These are phyloP conservation scores for Drosophila trapezifrons DNA, from an alignment of 1,140 invertebrate species.

Conservation along the genomic window DNA sequence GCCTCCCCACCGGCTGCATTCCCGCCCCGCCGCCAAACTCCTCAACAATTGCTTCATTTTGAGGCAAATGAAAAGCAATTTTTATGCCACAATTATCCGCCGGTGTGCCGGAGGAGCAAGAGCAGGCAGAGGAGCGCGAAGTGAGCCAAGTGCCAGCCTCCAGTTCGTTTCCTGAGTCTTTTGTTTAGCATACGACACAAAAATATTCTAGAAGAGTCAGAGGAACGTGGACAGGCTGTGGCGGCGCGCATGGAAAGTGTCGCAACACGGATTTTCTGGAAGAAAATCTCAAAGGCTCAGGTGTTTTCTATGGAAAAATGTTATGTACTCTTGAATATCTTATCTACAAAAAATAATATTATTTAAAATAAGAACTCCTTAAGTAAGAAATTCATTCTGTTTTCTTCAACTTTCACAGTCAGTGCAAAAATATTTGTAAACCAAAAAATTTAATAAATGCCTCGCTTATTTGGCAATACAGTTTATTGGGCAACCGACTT, in stretches of 20 bases:
- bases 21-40: background rate
- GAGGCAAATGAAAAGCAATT: constrained; percentile 77
- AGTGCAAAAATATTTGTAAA: background rate
- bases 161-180: constrained; percentile 70
- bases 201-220: constrained; percentile 48
- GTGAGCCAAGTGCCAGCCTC: constrained; percentile 33
- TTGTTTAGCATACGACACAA: constrained; percentile 71
- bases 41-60: constrained; percentile 76
- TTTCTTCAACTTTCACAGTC: background rate
- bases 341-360: no score
- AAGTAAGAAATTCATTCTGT: background rate
- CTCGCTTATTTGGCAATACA: constrained; percentile 28
- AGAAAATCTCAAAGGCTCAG: background rate
- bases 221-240: background rate
- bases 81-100: constrained; percentile 72
- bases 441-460: constrained; percentile 2
- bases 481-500: constrained; percentile 43
- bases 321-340: no score
- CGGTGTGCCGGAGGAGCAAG: constrained; percentile 8
- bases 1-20: constrained; percentile 9
- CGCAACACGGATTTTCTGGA: constrained; percentile 15
- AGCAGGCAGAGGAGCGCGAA: constrained; percentile 23
- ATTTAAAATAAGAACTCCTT: background rate
- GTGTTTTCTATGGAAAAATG: constrained; percentile 1
- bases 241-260: constrained; percentile 30